Base-by-base conservation (phyloP, 2,113 vertebrate genomes). In the Meleagris gallopavo region DNA sequence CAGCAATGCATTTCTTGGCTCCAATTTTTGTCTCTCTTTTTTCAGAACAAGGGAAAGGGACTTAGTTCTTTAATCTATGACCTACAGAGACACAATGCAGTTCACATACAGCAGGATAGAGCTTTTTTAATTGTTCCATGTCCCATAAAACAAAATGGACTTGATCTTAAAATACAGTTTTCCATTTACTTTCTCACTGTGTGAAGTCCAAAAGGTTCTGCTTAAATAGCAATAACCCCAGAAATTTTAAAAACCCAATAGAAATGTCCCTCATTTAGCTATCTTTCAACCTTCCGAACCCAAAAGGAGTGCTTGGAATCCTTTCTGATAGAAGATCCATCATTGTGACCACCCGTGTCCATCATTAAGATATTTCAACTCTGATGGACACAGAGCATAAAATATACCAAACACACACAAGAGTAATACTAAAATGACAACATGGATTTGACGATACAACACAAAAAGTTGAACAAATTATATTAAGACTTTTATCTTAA, bases 401-500 rank as follows among this genome's bases (percentile, higher is more conserved):
- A 73, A 43, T 18, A 15, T 4, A 65, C 32, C 24, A 52, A 43
- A 22, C 43, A 17, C 34, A 77, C 61, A 27, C 9, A 30, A 9
- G 40, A 60, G 43, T 6, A n/a, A 58, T 7, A 11, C 30, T 22
- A 19, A 29, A 77, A 71, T 18, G 41, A 43, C 29, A 50, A 41
- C 64, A 45, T 8, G 40, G 60, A 96, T 74, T 67, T 78, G 70
- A 82, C 16, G 1, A 10, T 43, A 57, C 48, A 76, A 74, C 27
- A 82, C 54, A 75, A 34, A 58, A 65, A 74, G 11, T 55, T 88
- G 61, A 55, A 88, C 58, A 73, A 74, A 80, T 89, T 91, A 86
- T 90, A 92, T 88, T 73, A 85, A 83, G 30, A 57, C 61, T 92
- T 96, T 92, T 89, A 78, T 93, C 88, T 75, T 72, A 73, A 86